A percentile compares a stretch with the other conserved stretches of the same genome.
phyloP scores from a whole-genome alignment of 2,888 invertebrate genomes.

The Scaptomyza reducta region DNA sequence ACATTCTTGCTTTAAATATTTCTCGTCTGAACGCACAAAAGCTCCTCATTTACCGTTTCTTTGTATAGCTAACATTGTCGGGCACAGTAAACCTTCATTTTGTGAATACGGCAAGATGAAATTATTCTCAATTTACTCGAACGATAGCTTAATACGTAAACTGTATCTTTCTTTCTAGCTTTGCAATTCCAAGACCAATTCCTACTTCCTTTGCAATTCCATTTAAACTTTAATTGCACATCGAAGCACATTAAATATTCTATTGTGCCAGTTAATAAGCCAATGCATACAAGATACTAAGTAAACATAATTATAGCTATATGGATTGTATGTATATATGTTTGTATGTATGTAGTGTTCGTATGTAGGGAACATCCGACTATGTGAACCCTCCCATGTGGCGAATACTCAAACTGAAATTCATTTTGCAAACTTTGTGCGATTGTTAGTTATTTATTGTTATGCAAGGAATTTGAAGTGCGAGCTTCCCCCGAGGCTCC shows the following conservation, averaged over 20 bases:
- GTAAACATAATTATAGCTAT: neutral
- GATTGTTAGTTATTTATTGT: too few species aligned
- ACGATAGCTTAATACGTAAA: neutral
- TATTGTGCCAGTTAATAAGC: neutral
- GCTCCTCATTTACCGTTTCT: neutral
- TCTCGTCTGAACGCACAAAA: neutral
- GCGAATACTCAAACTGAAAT: neutral
- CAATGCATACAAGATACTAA: neutral
- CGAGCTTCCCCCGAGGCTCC: too few species aligned
- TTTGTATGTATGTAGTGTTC: neutral
- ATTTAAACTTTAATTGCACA: neutral
- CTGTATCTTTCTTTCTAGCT: neutral
- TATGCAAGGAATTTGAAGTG: too few species aligned
- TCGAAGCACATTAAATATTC: neutral
- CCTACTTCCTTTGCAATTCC: neutral
- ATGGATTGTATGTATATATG: neutral
- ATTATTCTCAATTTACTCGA: neutral
- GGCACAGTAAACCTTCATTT: neutral
- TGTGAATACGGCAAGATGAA: neutral
- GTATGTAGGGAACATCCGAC: neutral
- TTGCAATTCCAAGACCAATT: neutral
- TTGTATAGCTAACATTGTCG: neutral
- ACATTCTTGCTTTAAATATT: too few species aligned
- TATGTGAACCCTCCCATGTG: neutral
- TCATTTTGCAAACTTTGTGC: too few species aligned